These are phyloP conservation scores for Ruditapes philippinarum DNA, from an alignment of 1,140 invertebrate species.

Conservation along the genomic window DNA sequence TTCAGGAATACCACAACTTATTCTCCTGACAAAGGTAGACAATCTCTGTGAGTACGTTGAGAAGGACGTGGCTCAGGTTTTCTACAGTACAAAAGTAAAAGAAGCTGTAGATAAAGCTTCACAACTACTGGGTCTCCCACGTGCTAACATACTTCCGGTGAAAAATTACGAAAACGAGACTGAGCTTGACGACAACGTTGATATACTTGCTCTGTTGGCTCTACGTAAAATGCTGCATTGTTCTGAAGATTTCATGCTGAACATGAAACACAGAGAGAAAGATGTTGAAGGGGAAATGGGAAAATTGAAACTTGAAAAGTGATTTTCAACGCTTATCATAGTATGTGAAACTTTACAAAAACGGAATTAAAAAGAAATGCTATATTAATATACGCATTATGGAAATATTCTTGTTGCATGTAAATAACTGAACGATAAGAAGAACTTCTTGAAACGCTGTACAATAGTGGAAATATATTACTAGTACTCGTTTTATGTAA, in stretches of 20 bases:
- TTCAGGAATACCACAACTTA: constrained; percentile 47
- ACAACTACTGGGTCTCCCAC: constrained; percentile 48
- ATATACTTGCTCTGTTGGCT: constrained; percentile 31
- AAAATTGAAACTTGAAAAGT: background rate
- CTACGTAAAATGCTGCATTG: constrained; percentile 29
- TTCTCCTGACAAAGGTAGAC: constrained; percentile 61
- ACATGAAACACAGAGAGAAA: background rate
- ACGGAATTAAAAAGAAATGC: no score
- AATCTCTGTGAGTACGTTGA: constrained; percentile 5
- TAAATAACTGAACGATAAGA: no score
- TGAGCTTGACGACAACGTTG: constrained; percentile 20
- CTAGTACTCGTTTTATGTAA: no score
- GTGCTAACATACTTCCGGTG: constrained; percentile 30
- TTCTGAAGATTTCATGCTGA: constrained; percentile 52
- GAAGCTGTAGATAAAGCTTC: constrained; percentile 39
- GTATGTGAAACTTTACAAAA: no score
- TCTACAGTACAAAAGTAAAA: background rate
- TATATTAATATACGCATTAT: no score
- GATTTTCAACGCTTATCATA: no score
- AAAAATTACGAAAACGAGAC: constrained; percentile 58
- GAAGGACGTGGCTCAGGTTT: constrained; percentile 8
- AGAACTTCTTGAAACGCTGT: no score
- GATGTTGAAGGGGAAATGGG: background rate
- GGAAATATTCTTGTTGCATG: no score
- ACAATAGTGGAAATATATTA: no score